Evolutionary conservation across 2,888 invertebrate genomes (phyloP).

Genomic region (Epirrhoe alternata): DNA sequence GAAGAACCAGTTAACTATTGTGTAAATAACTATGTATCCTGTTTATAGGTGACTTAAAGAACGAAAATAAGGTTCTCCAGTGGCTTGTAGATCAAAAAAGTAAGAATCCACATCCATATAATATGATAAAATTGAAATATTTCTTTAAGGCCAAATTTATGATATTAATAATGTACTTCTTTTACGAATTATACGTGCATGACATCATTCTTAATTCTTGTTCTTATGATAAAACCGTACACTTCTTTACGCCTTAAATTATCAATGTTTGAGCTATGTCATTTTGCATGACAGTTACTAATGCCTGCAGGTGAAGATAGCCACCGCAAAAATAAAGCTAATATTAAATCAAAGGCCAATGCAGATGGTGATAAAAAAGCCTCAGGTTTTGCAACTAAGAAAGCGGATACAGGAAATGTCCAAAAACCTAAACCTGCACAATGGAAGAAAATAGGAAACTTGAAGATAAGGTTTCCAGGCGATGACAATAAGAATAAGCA

Average conservation of each 20-base stretch:
- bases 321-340: constrained; percentile 78
- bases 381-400: constrained; percentile 64
- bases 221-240: constrained; percentile 51
- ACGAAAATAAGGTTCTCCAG: constrained; percentile 97
- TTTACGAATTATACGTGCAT: constrained; percentile 75
- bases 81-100: constrained; percentile 98
- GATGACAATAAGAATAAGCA: constrained; percentile 48
- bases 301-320: constrained; percentile 86
- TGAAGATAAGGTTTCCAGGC: constrained; percentile 63
- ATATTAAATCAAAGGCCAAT: constrained; percentile 80
- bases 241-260: constrained; percentile 77
- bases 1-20: constrained; percentile 10
- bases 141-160: constrained; percentile 54
- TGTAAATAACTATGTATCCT: constrained; percentile 62
- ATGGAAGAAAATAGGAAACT: constrained; percentile 68
- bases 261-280: constrained; percentile 85
- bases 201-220: constrained; percentile 78
- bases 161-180: constrained; percentile 50
- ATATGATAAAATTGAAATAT: constrained; percentile 52
- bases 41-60: constrained; percentile 96
- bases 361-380: constrained; percentile 78
- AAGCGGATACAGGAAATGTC: constrained; percentile 51
- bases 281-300: constrained; percentile 86
- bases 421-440: constrained; percentile 53
- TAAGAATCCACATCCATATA: constrained; percentile 90